Conservation (phyloP, 2,888 invertebrate genomes). For the Apodemia hepburni region DNA sequence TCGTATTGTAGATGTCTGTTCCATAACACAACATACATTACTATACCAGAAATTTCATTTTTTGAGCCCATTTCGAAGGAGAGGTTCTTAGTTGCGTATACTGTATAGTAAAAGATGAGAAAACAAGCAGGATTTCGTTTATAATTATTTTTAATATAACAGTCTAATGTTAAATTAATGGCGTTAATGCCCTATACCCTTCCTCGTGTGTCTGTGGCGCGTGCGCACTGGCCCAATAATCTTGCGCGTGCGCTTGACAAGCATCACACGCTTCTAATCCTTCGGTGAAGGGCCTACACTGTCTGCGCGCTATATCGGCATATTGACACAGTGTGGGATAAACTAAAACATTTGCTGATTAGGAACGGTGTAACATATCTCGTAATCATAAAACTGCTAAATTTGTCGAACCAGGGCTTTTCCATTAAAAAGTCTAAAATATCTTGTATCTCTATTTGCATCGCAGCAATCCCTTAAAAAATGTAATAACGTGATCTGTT, state of each 20-base stretch:
- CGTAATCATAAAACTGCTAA: neutral
- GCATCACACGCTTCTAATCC: slow-evolving; percentile 66
- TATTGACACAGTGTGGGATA: neutral
- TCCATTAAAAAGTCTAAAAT: neutral
- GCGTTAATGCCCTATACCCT: slow-evolving; percentile 49
- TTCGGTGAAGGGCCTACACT: slow-evolving; percentile 59
- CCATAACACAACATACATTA: no score
- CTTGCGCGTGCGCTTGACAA: slow-evolving; percentile 66
- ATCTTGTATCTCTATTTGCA: neutral
- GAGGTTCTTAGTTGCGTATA: no score
- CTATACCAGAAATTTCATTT: no score
- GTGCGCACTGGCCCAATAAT: slow-evolving; percentile 49
- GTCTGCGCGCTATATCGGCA: slow-evolving; percentile 50
- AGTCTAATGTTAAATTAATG: slow-evolving; percentile 54
- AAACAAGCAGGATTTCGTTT: neutral
- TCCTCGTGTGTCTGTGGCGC: slow-evolving; percentile 58
- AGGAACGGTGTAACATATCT: neutral
- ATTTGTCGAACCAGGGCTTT: slow-evolving; percentile 1
- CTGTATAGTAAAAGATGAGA: neutral
- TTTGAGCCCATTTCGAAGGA: no score
- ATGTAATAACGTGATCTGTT: neutral
- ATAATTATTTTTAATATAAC: slow-evolving; percentile 37
- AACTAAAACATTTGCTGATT: neutral
- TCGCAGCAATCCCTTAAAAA: neutral
- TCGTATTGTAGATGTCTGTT: no score